These are phyloP conservation scores for Acanthis flammea DNA, from an alignment of 2,797 vertebrate genomes.

Conservation along the genomic window DNA sequence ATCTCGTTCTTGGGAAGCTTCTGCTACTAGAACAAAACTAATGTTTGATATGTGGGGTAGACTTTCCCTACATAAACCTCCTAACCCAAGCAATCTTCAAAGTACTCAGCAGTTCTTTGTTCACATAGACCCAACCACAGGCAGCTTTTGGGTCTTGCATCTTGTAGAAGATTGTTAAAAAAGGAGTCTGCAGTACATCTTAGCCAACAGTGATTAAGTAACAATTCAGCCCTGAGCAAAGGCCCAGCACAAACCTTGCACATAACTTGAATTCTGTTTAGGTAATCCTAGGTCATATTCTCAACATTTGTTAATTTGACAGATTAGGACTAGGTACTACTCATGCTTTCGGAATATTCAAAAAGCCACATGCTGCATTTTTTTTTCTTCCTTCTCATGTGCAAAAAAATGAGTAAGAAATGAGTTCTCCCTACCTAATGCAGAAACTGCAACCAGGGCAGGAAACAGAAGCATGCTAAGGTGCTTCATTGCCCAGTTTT, in stretches of 20 bases:
- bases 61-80: not conserved
- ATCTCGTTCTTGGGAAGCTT: conserved; percentile 70
- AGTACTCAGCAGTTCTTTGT: not conserved
- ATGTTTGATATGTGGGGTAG: not conserved
- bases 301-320: not conserved
- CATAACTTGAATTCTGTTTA: not conserved
- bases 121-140: not conserved
- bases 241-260: not conserved
- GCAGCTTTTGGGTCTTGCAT: not conserved
- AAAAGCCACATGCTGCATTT: not conserved
- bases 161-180: not conserved
- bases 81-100: not conserved
- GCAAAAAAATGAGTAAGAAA: not conserved
- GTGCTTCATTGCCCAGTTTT: not conserved
- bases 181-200: not conserved
- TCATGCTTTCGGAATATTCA: not conserved
- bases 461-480: not conserved
- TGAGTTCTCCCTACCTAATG: not conserved
- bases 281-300: not conserved
- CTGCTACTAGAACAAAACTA: conserved; percentile 69
- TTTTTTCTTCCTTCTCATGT: not conserved
- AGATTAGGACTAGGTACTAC: not conserved
- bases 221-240: not conserved
- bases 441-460: not conserved
- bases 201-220: not conserved